Percentiles rank a stretch among this genome's conserved stretches.
These are phyloP conservation scores for Anthoscopus minutus DNA, from an alignment of 2,113 vertebrate species.

Conservation along the genomic window DNA sequence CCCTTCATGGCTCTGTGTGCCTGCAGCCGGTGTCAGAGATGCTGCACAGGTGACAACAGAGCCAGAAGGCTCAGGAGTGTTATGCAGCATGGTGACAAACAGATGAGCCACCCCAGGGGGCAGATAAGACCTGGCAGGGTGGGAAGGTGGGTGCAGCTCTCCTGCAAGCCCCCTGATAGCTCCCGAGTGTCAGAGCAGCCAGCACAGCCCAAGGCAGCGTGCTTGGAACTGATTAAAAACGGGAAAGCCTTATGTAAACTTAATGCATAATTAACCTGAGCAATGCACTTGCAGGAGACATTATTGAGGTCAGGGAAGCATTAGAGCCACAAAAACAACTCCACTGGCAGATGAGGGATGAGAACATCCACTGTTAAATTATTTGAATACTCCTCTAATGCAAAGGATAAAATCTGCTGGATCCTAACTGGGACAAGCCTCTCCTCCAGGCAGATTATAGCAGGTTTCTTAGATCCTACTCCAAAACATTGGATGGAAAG, in stretches of 20 bases:
- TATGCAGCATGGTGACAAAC: background rate
- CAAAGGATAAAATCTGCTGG: background rate
- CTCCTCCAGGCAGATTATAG: background rate
- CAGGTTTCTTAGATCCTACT: background rate
- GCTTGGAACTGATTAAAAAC: background rate
- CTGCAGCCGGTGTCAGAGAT: background rate
- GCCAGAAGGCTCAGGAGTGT: background rate
- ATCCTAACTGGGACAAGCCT: background rate
- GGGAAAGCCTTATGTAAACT: conserved; percentile 44
- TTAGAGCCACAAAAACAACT: conserved; percentile 21
- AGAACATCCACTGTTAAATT: background rate
- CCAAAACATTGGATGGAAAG: background rate
- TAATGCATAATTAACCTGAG: conserved; percentile 58
- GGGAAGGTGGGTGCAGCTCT: background rate
- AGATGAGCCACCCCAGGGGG: background rate
- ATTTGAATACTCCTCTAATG: background rate
- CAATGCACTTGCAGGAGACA: background rate
- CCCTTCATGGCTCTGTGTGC: rapidly evolving
- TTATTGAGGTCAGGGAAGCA: conserved; percentile 40
- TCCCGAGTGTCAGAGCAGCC: rapidly evolving
- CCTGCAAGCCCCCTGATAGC: rapidly evolving
- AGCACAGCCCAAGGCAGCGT: background rate
- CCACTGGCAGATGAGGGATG: background rate
- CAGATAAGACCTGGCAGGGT: background rate
- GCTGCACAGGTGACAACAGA: background rate